These are phyloP conservation scores for Hoplodrina ambigua DNA, from an alignment of 2,888 invertebrate genomes.

Conservation along the genomic window DNA sequence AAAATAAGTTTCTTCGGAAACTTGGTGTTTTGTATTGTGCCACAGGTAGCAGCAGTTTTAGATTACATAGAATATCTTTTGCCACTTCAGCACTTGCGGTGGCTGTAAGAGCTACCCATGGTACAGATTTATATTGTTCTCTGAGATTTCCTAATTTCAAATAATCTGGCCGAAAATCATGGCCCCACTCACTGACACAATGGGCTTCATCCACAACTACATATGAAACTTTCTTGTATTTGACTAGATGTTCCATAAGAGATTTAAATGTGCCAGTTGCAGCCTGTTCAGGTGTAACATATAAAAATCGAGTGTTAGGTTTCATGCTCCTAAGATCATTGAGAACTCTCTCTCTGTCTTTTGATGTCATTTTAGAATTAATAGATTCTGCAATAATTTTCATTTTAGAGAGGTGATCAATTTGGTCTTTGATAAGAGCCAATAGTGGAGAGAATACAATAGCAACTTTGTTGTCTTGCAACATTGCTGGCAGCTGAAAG, in stretches of 20 bases:
- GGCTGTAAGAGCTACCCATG: conserved; percentile 98
- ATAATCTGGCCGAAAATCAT: conserved; percentile 99
- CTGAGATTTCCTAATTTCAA: conserved; percentile 94
- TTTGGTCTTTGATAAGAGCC: conserved; percentile 99
- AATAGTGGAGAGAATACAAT: conserved; percentile 98
- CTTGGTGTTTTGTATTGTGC: conserved; percentile 95
- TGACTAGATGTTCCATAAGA: conserved; percentile 92
- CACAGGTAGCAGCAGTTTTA: conserved; percentile 92
- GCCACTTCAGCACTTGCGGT: conserved; percentile 96
- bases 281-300: conserved; percentile 99
- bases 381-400: conserved; percentile 96
- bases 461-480: conserved; percentile 95
- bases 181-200: conserved; percentile 99
- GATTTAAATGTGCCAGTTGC: conserved; percentile 94
- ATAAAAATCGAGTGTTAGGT: conserved; percentile 96
- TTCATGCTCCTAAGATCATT: conserved; percentile 93
- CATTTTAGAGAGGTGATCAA: conserved; percentile 94
- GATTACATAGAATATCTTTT: conserved; percentile 94
- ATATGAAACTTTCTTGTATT: conserved; percentile 95
- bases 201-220: conserved; percentile 99
- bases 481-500: conserved; percentile 98
- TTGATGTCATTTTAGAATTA: conserved; percentile 96
- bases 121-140: conserved; percentile 91
- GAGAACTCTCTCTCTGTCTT: conserved; percentile 94
- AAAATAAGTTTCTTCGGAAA: conserved; percentile 97